phyloP scores from a whole-genome alignment of 2,113 vertebrate species.

The Bagarius yarrelli region DNA sequence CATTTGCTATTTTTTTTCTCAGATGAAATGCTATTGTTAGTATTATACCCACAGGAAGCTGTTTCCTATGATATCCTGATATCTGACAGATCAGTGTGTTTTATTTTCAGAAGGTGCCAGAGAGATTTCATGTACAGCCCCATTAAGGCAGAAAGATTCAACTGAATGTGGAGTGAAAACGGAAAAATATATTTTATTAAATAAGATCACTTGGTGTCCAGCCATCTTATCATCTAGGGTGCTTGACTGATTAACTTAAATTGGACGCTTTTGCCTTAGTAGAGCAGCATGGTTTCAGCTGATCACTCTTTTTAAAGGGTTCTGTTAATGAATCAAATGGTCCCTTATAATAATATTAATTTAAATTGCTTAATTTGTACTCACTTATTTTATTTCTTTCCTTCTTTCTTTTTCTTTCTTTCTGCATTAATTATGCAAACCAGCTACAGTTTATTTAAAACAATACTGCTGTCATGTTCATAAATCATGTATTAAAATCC shows the following conservation, averaged over 20 bases:
- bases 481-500: neutral
- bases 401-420: slow-evolving; percentile 29
- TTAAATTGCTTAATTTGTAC: too few relatives aligned
- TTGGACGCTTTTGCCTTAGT: neutral
- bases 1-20: neutral
- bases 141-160: neutral
- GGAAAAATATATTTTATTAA: neutral
- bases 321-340: too few relatives aligned
- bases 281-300: too few relatives aligned
- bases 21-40: too few relatives aligned
- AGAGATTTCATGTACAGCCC: neutral
- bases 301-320: too few relatives aligned
- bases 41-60: neutral
- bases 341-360: too few relatives aligned
- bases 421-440: slow-evolving; percentile 7
- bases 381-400: too few relatives aligned
- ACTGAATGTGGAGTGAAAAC: neutral
- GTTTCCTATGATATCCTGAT: too few relatives aligned
- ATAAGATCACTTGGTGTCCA: neutral
- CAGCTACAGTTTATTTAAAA: neutral
- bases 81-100: neutral
- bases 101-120: neutral
- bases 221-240: neutral
- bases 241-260: neutral
- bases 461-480: neutral